Evolutionary conservation across 1,140 invertebrate species (phyloP).

Genomic region (Macrotrachela quadricornifera): DNA sequence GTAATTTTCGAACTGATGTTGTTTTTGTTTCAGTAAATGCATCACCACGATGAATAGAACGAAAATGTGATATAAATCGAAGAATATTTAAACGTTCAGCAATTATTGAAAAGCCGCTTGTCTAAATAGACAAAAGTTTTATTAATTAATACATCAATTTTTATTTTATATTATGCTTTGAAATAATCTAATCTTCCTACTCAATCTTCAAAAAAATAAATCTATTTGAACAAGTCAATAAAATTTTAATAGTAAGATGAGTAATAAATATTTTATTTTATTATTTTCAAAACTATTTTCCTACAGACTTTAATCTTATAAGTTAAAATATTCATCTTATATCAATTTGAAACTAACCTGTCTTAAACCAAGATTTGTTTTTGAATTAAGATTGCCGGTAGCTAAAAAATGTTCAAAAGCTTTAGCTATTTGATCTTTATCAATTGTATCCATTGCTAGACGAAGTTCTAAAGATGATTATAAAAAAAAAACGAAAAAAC

Average conservation of each 20-base stretch:
- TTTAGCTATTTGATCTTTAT: conserved; percentile 25
- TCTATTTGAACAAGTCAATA: no score
- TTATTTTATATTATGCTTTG: no score
- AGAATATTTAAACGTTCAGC: conserved; percentile 89
- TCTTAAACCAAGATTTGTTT: conserved; percentile 52
- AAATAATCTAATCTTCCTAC: no score
- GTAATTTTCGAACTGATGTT: conserved; percentile 69
- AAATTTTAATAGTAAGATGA: no score
- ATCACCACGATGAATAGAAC: conserved; percentile 72
- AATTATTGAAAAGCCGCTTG: conserved; percentile 59
- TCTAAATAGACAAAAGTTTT: no score
- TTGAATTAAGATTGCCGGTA: conserved; percentile 61
- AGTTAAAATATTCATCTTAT: no score
- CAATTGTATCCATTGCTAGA: no score
- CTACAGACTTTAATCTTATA: no score
- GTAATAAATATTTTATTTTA: no score
- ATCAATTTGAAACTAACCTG: conserved; percentile 49
- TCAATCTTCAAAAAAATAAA: no score
- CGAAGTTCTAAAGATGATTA: not conserved
- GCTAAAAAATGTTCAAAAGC: conserved; percentile 47
- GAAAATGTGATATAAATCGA: conserved; percentile 88
- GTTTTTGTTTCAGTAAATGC: conserved; percentile 89
- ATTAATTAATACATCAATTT: not conserved
- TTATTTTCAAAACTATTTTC: no score
- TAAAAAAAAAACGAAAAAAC: no score